Base-by-base conservation (phyloP, 2,888 invertebrate genomes). In the Caenorhabditis sp. region DNA sequence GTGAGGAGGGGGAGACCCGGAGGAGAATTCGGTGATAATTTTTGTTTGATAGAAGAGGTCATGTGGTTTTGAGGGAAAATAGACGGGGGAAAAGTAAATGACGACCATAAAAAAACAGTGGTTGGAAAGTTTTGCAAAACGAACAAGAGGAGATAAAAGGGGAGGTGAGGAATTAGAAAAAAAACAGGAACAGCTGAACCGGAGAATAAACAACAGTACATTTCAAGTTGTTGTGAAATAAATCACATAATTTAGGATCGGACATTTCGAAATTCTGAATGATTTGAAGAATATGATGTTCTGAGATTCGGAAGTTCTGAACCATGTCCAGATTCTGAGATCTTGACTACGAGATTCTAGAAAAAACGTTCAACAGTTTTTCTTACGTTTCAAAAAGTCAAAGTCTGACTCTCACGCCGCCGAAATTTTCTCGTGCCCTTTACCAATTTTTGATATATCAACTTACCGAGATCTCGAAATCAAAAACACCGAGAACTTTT, bases 21-120 rank as follows among this genome's bases (percentile, higher is more conserved):
- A 24, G 41, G 49, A 24, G 54, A 54, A 54, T 68, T 68, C 68
- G 68, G 68, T 68, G 68, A 68, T 68, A 68, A 68, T 54, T 49
- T 49, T 49, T 35, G 38, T 22, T 38, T 51, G 31, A 38, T 12
- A 38, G 54, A 68, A 54, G 68, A 68, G 68, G 68, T 68, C 68
- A 68, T 68, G 68, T 26, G 68, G 68, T 41, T 24, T 66, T 38
- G 35, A 54, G 54, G 68, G 54, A 54, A 68, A 68, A 38, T 38
- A 35, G 49, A 12, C 14, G 22, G 19, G 26, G 51, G 51, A 51
- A 51, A 28, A n/a, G 26, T 14, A 68, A 63, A 44, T 47, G 64
- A 47, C 44, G 66, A 66, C 2, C 5, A 31, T 10, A 47, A 4
- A 49, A 66, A 66, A 66, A 31, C 49, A 47, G 19, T 47, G 6